These are phyloP conservation scores for Cinara cedri DNA, from an alignment of 2,888 invertebrate genomes.

Conservation along the genomic window DNA sequence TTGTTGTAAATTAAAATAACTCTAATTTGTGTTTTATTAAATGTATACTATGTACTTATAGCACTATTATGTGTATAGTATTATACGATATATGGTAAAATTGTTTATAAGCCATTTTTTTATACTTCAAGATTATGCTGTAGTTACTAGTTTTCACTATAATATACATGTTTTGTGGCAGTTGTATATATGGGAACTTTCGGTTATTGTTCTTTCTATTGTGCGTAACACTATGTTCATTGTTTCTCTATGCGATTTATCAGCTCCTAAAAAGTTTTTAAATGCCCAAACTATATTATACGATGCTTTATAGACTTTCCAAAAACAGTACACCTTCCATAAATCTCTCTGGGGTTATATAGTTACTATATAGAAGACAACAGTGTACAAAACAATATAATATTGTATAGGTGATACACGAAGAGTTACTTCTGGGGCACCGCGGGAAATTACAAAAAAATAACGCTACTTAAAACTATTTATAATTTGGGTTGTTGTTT, in stretches of 20 bases:
- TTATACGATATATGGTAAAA: background rate
- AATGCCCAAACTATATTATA: slow-evolving; percentile 18
- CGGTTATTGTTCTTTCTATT: slow-evolving; percentile 39
- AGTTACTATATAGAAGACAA: slow-evolving; percentile 18
- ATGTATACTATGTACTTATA: no score
- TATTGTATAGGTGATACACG: no score
- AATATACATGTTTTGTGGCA: slow-evolving; percentile 20
- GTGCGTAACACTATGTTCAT: slow-evolving; percentile 21
- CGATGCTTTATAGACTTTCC: slow-evolving; percentile 14
- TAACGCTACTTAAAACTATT: background rate
- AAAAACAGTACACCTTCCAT: slow-evolving; percentile 45
- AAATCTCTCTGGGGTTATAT: slow-evolving; percentile 28
- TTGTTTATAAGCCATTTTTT: background rate
- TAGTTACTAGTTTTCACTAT: background rate
- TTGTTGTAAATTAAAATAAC: no score
- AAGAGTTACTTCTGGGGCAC: background rate
- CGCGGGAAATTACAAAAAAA: background rate
- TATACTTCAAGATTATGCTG: slow-evolving; percentile 5
- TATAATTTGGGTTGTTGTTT: no score
- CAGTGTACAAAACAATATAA: slow-evolving; percentile 6
- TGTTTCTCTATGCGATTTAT: slow-evolving; percentile 47
- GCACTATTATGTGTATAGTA: no score
- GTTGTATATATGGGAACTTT: background rate
- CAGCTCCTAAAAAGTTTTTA: slow-evolving; percentile 45
- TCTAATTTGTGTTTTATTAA: no score